Evolutionary conservation across 2,888 invertebrate species (phyloP).

Genomic region (Teinopalpus imperialis): DNA sequence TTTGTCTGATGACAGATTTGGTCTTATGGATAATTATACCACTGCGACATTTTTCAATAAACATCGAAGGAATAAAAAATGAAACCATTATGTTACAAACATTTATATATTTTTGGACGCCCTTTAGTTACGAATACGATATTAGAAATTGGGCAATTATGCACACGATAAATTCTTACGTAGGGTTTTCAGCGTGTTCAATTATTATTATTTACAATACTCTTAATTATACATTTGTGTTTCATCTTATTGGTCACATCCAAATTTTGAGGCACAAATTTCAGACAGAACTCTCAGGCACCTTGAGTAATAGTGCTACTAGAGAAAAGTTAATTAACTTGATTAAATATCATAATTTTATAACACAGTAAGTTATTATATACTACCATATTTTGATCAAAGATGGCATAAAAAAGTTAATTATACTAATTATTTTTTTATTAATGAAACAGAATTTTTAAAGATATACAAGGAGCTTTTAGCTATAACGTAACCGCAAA

Average conservation of each 20-base stretch:
- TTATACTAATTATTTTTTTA: neutral
- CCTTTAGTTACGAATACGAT: conserved; percentile 44
- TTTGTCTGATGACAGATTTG: conserved; percentile 30
- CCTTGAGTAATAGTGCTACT: conserved; percentile 30
- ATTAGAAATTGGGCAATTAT: conserved; percentile 37
- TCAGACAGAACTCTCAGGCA: conserved; percentile 27
- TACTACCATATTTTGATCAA: neutral
- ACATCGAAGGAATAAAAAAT: conserved; percentile 37
- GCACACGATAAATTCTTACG: conserved; percentile 32
- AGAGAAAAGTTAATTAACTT: conserved; percentile 36
- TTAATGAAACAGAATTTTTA: conserved; percentile 36
- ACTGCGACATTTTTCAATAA: conserved; percentile 33
- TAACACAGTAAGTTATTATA: conserved; percentile 36
- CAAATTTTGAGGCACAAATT: conserved; percentile 41
- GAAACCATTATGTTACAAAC: conserved; percentile 39
- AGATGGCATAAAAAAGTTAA: neutral
- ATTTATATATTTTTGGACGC: conserved; percentile 41
- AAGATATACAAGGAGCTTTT: conserved; percentile 42
- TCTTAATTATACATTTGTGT: conserved; percentile 38
- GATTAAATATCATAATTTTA: conserved; percentile 40
- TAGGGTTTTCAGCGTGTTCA: conserved; percentile 26
- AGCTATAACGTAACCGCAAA: conserved; percentile 42
- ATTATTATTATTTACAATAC: conserved; percentile 38
- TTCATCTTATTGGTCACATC: conserved; percentile 46
- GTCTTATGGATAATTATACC: conserved; percentile 35